Base-by-base conservation (phyloP, 2,797 vertebrate genomes). In the Steatocranus sp. region DNA sequence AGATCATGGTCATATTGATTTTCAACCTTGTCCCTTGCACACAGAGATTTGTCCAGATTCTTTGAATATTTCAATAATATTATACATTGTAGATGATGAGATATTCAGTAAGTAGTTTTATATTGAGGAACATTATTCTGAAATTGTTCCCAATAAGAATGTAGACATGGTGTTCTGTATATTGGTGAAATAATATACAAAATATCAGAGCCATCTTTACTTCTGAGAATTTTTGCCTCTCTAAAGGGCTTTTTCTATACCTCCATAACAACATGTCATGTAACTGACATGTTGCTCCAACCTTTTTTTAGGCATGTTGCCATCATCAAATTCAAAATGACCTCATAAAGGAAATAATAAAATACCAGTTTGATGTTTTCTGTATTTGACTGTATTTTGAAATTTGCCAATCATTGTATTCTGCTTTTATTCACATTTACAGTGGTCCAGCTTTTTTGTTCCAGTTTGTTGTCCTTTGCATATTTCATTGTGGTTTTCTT, bases 271-370 rank as follows among this genome's bases (percentile, higher is more conserved):
- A 56, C 25, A 56, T 4, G 53, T 38, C 58, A 23, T 6, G 34
- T 38, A 38, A 63, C 3, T 63, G 1, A 63, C n/a, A n/a, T 20
- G 32, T 12, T 20, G 56, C 6, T 2, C 7, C 61, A 66, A 23
- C 34, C 11, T 38, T 38, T 66, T 61, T 63, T 20, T 12, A 63
- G 58, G 18, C 7, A 12, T 63, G 32, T 20, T 36, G 18, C 0
- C 0, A 9, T 23, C 34, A 66, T 66, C 34, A 38, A 66, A 66
- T 66, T 66, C 0, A 0, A 38, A 0, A 23, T 66, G n/a, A 38
- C 34, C 11, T 12, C 7, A 1, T 63, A 20, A 36, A 61, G 8
- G 11, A 66, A 66, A 66, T 66, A 6, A 38, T 66, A 41, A 23
- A 1, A 41, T 23, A 38, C 8, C 36, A 15, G 20, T 66, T 23